Evolutionary conservation across 2,113 vertebrate genomes (phyloP).

Genomic region (Callochromis pleurospilus): DNA sequence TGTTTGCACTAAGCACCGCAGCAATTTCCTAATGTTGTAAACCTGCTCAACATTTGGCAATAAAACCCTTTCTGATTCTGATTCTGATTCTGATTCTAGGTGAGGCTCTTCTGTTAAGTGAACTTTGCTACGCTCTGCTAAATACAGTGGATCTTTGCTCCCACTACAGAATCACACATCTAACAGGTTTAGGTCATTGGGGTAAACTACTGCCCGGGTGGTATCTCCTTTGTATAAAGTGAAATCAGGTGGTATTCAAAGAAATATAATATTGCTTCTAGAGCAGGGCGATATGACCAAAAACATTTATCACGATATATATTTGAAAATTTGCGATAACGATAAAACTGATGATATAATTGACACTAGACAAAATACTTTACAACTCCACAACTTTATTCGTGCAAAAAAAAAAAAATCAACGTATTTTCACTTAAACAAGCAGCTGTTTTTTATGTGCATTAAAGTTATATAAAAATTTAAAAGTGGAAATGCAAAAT

Average conservation of each 20-base stretch:
- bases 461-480: neutral
- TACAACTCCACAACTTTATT: neutral
- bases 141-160: neutral
- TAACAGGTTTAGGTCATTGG: conserved; percentile 10
- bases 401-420: neutral
- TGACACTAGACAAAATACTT: neutral
- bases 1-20: too few relatives aligned
- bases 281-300: neutral
- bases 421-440: neutral
- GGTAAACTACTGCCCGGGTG: conserved; percentile 32
- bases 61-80: too few relatives aligned
- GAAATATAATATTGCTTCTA: conserved; percentile 1
- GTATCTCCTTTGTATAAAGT: conserved; percentile 30
- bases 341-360: neutral
- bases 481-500: neutral
- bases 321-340: neutral
- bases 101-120: neutral
- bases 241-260: neutral
- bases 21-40: too few relatives aligned
- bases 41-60: too few relatives aligned
- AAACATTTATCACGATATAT: neutral
- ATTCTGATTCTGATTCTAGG: too few relatives aligned
- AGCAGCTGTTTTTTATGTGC: neutral
- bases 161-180: conserved; percentile 2
- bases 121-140: neutral